Conservation (phyloP, 2,797 vertebrate genomes). For the Sarcoramphus papa region DNA sequence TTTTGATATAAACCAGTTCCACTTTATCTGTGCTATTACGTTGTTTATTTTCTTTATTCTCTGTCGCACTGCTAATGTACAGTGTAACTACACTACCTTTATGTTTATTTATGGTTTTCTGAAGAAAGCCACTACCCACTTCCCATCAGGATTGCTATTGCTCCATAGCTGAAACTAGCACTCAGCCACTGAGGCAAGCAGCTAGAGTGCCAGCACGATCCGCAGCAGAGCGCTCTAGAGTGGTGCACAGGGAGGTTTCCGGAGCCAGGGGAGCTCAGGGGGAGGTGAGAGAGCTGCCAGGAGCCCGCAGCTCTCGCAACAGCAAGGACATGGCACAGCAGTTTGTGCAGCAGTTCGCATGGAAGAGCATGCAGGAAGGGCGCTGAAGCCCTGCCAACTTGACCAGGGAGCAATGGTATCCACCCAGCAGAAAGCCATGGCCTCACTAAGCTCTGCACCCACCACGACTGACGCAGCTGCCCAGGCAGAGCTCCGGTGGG, state of each 20-base stretch:
- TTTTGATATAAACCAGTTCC: not conserved
- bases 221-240: accelerated
- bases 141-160: not conserved
- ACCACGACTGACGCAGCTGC: too few species aligned
- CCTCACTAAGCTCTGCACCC: too few species aligned
- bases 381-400: too few species aligned
- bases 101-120: not conserved
- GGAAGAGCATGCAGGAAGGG: too few species aligned
- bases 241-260: too few species aligned
- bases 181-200: not conserved
- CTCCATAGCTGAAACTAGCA: not conserved
- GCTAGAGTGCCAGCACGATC: not conserved
- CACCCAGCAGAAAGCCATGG: too few species aligned
- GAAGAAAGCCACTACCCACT: not conserved
- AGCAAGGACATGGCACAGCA: too few species aligned
- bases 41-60: not conserved
- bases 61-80: not conserved
- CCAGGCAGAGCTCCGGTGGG: too few species aligned
- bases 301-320: too few species aligned
- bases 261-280: accelerated
- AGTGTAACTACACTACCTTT: not conserved
- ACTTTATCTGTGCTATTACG: not conserved
- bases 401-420: too few species aligned
- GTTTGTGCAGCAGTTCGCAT: too few species aligned
- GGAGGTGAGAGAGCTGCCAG: not conserved